These are phyloP conservation scores for Eugnorisma glareosa DNA, from an alignment of 2,888 invertebrate species.

Conservation along the genomic window DNA sequence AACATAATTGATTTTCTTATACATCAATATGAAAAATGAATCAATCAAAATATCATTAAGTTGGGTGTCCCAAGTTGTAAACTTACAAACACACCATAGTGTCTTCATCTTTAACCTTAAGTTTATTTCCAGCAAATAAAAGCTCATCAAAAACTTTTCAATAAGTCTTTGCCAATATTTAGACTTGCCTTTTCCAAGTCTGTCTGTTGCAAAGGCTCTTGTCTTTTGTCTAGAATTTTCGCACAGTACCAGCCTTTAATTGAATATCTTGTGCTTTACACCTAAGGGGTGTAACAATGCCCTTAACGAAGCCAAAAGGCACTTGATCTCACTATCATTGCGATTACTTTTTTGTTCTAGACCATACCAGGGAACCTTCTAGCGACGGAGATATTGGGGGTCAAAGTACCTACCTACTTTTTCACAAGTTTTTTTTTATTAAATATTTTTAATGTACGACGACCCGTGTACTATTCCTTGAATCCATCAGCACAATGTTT, in stretches of 20 bases:
- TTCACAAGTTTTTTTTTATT: too few species aligned
- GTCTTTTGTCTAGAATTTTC: neutral
- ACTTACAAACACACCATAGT: slow-evolving; percentile 2
- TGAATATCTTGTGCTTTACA: neutral
- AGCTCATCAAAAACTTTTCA: too few species aligned
- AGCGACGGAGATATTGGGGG: too few species aligned
- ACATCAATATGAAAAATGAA: slow-evolving; percentile 81
- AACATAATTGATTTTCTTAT: slow-evolving; percentile 81
- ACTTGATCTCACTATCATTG: too few species aligned
- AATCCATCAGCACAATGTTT: too few species aligned
- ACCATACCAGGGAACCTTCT: too few species aligned
- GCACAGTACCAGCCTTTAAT: neutral
- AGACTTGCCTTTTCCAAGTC: neutral
- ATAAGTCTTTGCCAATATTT: neutral
- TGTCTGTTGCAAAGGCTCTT: neutral
- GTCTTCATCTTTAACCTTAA: neutral
- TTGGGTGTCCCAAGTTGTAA: slow-evolving; percentile 66
- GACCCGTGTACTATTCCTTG: too few species aligned
- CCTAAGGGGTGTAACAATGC: too few species aligned
- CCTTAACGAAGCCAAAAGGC: too few species aligned
- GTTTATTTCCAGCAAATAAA: neutral
- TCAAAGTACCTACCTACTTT: too few species aligned
- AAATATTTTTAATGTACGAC: too few species aligned
- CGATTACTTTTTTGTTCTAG: too few species aligned
- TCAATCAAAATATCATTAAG: slow-evolving; percentile 84